A percentile compares a stretch with the other conserved stretches of the same genome.
Evolutionary conservation across 2,888 invertebrate genomes (phyloP).

Genomic region (Dendrolimus houi): DNA sequence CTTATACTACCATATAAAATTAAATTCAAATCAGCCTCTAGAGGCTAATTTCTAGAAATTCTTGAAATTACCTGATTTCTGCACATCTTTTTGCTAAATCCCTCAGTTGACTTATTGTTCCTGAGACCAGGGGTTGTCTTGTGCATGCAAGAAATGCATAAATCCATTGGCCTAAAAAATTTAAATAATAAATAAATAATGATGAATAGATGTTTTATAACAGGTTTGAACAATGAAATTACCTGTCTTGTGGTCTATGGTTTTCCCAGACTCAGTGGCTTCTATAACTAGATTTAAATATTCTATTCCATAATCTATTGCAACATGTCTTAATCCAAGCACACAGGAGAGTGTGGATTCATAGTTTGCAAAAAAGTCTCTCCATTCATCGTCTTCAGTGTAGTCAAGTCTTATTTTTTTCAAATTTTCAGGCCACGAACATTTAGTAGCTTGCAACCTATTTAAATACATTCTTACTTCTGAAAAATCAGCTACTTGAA

Average conservation of each 20-base stretch:
- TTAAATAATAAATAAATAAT: not conserved
- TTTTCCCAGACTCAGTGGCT: constrained; percentile 38
- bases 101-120: constrained; percentile 79
- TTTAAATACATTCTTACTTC: constrained; percentile 74
- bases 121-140: constrained; percentile 81
- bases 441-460: constrained; percentile 32
- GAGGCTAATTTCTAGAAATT: too few relatives aligned
- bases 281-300: constrained; percentile 35
- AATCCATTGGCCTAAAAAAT: constrained; percentile 79
- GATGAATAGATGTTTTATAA: too few relatives aligned
- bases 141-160: constrained; percentile 80
- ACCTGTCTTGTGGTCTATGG: constrained; percentile 56
- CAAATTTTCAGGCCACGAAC: constrained; percentile 26
- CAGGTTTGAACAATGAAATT: constrained; percentile 4
- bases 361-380: constrained; percentile 34
- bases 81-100: constrained; percentile 79
- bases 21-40: too few relatives aligned
- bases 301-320: constrained; percentile 44
- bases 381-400: constrained; percentile 32
- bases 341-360: constrained; percentile 52
- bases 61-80: constrained; percentile 55
- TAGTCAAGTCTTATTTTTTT: constrained; percentile 25
- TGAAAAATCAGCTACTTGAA: constrained; percentile 81
- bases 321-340: constrained; percentile 36
- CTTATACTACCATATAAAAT: too few relatives aligned